Base-by-base conservation (phyloP, 2,888 invertebrate genomes). In the Dimorphilus gyrociliatus region DNA sequence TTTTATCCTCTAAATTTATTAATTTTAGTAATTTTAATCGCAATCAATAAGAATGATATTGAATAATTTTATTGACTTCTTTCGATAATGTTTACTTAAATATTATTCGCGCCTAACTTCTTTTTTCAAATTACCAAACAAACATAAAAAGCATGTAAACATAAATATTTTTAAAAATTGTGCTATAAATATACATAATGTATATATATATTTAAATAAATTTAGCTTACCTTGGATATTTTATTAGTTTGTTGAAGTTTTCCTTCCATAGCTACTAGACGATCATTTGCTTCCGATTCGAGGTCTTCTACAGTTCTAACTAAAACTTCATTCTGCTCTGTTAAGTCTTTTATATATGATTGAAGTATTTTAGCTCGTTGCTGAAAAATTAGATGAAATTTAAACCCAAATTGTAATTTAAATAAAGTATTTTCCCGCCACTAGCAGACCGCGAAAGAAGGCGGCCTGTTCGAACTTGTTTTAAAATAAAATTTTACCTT, bases 231-330 rank as follows among this genome's bases (percentile, higher is more conserved):
- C 51, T 57, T 55, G 19, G 44, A 41, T 25, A 48, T 45, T 13
- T 33, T 28, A 6, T 48, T 39, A 4, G 51, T 44, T 31, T 49
- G 49, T 32, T 51, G 47, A 12, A 59, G 42, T 37, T 56, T 58
- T 15, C 40, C 38, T 30, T 60, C 60, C 10, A 60, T 40, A 10
- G 47, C 32, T 10, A 35, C 35, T 1, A 60, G 57, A 19, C 55
- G 39, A 8, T 53, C 47, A 38, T 57, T 59, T 14, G 60, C 57
- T 32, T 60, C 60, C 27, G 39, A 38, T 34, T 60, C 60, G 26
- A 60, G 42, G 33, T 60, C 58, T 32, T 59, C 58, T n/a, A 59
- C 51, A 4, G 56, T 58, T 33, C 54, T 53, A 7, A 60, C 55
- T 16, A 60, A 44, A 3, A 59, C 56, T 23, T 57, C 54, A 48